Conservation (phyloP, 1,140 invertebrate genomes). For the fruit fly (Drosophila melanogaster) region Release_6_plus_ISO1_MT NC_004354.4:20770501-20771000, state of each 20-base stretch:
- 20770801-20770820: slow-evolving; percentile 55
- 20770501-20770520: slow-evolving; percentile 21
- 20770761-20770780: slow-evolving; percentile 52
- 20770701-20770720: slow-evolving; percentile 15
- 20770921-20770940: slow-evolving; percentile 22
- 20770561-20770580: slow-evolving; percentile 39
- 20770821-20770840: slow-evolving; percentile 38
- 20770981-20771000: slow-evolving; percentile 10
- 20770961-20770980: slow-evolving; percentile 23
- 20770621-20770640: slow-evolving; percentile 20
- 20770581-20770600: slow-evolving; percentile 24
- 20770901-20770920: slow-evolving; percentile 9
- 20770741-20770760: slow-evolving; percentile 38
- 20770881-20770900: slow-evolving; percentile 32
- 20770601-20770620: slow-evolving; percentile 8
- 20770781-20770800: slow-evolving; percentile 62
- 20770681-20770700: slow-evolving; percentile 6
- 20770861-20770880: slow-evolving; percentile 47
- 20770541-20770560: slow-evolving; percentile 1
- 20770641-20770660: slow-evolving; percentile 37
- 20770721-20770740: slow-evolving; percentile 35
- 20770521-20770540: neutral
- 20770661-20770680: slow-evolving; percentile 36
- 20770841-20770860: slow-evolving; percentile 53
- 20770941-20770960: slow-evolving; percentile 48